Evolutionary conservation across 2,113 vertebrate genomes (phyloP), one percentile per base, ranked within the genome.

Genomic region (Onychostruthus taczanowskii): DNA sequence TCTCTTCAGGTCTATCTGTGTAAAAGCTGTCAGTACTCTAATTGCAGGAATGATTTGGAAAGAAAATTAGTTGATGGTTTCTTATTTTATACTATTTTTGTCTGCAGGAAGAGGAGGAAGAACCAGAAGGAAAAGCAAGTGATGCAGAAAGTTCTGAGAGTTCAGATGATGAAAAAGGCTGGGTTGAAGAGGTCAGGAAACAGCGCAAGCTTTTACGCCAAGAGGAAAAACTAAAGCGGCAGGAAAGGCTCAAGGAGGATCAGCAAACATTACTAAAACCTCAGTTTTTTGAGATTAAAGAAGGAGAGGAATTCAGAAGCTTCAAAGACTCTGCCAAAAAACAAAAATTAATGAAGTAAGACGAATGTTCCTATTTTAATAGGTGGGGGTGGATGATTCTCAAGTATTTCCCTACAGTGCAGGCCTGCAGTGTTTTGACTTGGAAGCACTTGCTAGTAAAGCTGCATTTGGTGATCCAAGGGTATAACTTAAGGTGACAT

Each of bases 281-380:
- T n/a, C 98, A 98, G 94, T 99, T 99, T 97, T 99, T 99, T 92
- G 99, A 99, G 98, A 98, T 99, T 97, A 99, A 99, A 98, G 97
- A 98, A 2, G 99, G 99, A 61, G 99, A 99, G 87, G 99, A 99
- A 96, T 99, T 99, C 98, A 98, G 98, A 93, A 99, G 99, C 96
- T 99, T 99, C 97, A 98, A 96, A 80, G 99, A 99, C 77, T 97
- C 99, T 39, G 98, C 98, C 83, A 98, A 95, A 95, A 99, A 99
- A 94, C 99, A 99, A 94, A 99, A 98, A 93, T 97, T 99, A 93
- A 98, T 99, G 97, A 99, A 99, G 99, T 99, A 98, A 97, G 99
- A 97, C 77, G 84, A 55, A 43, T 11, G 16, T 73, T 69, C 47
- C 74, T 84, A 27, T 94, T 94, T 89, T 89, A 88, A 66, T 75